These are phyloP conservation scores for Apostichopus leukothele DNA, from an alignment of 53 echinoderm and acorn worm genomes.

Conservation along the genomic window DNA sequence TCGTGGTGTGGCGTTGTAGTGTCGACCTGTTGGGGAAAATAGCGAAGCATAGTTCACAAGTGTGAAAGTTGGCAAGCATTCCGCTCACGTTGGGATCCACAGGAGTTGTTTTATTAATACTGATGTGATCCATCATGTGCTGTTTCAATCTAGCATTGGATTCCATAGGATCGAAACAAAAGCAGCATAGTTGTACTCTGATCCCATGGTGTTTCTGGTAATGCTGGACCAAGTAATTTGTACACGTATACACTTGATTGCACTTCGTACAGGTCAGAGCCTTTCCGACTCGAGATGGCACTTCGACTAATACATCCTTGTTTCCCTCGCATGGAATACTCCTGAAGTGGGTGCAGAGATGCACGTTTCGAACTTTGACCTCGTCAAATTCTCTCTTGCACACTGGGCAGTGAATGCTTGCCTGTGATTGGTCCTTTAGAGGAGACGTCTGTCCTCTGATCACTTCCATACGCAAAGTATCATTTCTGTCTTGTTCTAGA, in stretches of 20 bases:
- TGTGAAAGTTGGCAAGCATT: neutral
- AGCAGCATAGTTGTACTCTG: neutral
- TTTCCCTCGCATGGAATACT: neutral
- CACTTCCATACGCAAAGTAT: neutral
- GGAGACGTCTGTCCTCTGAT: too few relatives aligned
- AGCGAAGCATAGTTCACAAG: constrained; percentile 29
- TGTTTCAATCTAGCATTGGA: neutral
- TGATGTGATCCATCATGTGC: constrained; percentile 13
- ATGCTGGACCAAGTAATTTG: neutral
- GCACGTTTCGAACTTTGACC: constrained; percentile 18
- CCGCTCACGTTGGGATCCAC: neutral
- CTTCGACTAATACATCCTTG: neutral
- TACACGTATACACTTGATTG: neutral
- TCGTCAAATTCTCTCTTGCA: constrained; percentile 11
- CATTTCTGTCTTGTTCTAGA: neutral
- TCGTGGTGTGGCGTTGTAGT: neutral
- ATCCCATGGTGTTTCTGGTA: neutral
- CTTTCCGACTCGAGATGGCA: neutral
- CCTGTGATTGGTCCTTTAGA: neutral
- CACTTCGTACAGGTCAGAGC: neutral
- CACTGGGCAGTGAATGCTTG: neutral
- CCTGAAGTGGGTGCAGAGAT: constrained; percentile 16
- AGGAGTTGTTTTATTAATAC: neutral
- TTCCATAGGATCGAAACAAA: neutral
- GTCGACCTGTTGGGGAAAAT: constrained; percentile 17